phyloP scores from a whole-genome alignment of 2,797 vertebrate genomes.

The Amazona finschi region DNA sequence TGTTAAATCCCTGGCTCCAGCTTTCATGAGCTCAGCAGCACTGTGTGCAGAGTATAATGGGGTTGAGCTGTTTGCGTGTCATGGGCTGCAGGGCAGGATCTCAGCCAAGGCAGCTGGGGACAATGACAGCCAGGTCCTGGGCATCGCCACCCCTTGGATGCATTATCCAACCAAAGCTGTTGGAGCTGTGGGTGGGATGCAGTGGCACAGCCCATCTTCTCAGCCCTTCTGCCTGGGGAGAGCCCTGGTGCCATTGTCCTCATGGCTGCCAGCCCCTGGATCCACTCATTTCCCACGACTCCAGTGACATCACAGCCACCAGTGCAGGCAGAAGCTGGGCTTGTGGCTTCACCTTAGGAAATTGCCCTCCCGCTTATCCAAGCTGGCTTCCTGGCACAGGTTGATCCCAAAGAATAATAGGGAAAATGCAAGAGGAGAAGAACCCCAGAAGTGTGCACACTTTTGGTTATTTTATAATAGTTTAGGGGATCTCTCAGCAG shows the following conservation, averaged over 20 bases:
- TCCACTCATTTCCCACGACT: accelerated
- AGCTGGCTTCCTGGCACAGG: not conserved
- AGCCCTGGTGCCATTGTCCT: not conserved
- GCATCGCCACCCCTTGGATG: accelerated
- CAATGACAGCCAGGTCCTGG: not conserved
- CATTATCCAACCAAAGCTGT: accelerated
- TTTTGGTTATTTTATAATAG: accelerated
- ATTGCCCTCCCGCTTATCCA: not conserved
- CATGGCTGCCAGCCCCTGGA: not conserved
- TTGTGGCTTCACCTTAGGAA: not conserved
- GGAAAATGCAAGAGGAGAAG: not conserved
- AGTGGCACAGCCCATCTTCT: accelerated
- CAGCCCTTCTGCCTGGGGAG: not conserved
- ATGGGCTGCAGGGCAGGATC: not conserved
- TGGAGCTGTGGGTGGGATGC: accelerated
- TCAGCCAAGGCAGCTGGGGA: not conserved
- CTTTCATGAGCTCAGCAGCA: not conserved
- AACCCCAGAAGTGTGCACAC: accelerated
- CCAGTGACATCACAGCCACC: not conserved
- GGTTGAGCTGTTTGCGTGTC: not conserved
- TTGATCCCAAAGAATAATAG: not conserved
- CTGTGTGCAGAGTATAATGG: not conserved
- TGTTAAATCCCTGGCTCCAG: not conserved
- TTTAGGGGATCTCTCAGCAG: not conserved
- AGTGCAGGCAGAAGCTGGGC: accelerated